A percentile compares a stretch with the other conserved stretches of the same genome.
Conservation (phyloP, 2,113 vertebrate genomes). For the Indri indri region DNA sequence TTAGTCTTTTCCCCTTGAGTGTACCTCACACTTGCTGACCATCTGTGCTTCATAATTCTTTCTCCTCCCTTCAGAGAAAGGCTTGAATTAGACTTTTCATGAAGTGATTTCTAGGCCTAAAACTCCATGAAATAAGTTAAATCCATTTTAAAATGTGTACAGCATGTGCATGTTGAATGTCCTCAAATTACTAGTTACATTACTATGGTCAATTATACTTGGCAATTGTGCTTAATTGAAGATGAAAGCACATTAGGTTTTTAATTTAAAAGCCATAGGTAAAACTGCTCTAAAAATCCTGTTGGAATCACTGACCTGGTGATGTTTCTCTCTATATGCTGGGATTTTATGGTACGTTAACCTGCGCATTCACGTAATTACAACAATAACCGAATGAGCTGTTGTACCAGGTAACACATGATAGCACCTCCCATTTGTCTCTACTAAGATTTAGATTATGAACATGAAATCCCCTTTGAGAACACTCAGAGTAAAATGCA, state of each 20-base stretch:
- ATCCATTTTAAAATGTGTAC: neutral
- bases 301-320: neutral
- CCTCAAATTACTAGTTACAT: conserved; percentile 42
- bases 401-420: neutral
- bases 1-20: neutral
- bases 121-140: neutral
- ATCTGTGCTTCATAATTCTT: neutral
- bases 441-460: neutral
- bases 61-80: neutral
- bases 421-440: conserved; percentile 19
- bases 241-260: conserved; percentile 40
- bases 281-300: conserved; percentile 27
- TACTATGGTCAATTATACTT: conserved; percentile 58
- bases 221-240: conserved; percentile 12
- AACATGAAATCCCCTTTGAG: neutral
- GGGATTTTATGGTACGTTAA: conserved; percentile 41
- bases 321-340: neutral
- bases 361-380: conserved; percentile 30
- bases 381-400: conserved; percentile 12
- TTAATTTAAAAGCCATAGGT: conserved; percentile 51
- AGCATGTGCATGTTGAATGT: neutral
- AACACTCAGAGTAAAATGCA: neutral
- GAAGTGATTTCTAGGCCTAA: neutral
- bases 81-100: neutral
- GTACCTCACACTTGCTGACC: neutral